A percentile compares a stretch with the other conserved stretches of the same genome.
Evolutionary conservation across 2,888 invertebrate species (phyloP).

Genomic region (Acleris literana): DNA sequence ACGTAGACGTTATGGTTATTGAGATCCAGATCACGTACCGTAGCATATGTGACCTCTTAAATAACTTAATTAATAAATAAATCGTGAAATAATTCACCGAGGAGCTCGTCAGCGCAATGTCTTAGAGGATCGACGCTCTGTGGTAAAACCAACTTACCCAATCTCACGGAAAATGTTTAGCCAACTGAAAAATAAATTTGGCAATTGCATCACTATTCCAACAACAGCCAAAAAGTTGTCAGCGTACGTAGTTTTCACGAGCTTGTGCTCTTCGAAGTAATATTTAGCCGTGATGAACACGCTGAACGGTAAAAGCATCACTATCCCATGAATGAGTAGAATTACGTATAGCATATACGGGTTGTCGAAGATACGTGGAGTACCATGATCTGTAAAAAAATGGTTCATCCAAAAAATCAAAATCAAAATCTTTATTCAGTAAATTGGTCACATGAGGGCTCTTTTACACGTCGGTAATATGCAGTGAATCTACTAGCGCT

Average conservation of each 20-base stretch:
- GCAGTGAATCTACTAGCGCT: too few species aligned
- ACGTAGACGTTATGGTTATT: too few species aligned
- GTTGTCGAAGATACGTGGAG: constrained; percentile 87
- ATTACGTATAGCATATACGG: constrained; percentile 93
- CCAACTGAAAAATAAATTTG: constrained; percentile 97
- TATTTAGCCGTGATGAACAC: constrained; percentile 99
- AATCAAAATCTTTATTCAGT: too few species aligned
- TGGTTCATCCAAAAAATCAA: too few species aligned
- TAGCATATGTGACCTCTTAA: too few species aligned
- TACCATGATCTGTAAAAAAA: constrained; percentile 76
- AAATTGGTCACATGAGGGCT: too few species aligned
- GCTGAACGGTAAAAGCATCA: constrained; percentile 98
- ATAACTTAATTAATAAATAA: too few species aligned
- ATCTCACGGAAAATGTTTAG: constrained; percentile 94
- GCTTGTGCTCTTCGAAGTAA: constrained; percentile 96
- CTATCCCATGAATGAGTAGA: constrained; percentile 96
- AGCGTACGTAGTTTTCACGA: constrained; percentile 85
- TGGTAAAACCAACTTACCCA: constrained; percentile 84
- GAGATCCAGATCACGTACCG: too few species aligned
- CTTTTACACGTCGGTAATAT: too few species aligned
- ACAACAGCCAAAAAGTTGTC: constrained; percentile 92
- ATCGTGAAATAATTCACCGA: too few species aligned
- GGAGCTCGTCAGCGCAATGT: too few species aligned
- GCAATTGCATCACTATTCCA: constrained; percentile 96
- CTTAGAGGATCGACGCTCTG: too few species aligned